A percentile compares a stretch with the other conserved stretches of the same genome.
Evolutionary conservation across 2,888 invertebrate species (phyloP).

Genomic region (Stenoptilia bipunctidactyla): DNA sequence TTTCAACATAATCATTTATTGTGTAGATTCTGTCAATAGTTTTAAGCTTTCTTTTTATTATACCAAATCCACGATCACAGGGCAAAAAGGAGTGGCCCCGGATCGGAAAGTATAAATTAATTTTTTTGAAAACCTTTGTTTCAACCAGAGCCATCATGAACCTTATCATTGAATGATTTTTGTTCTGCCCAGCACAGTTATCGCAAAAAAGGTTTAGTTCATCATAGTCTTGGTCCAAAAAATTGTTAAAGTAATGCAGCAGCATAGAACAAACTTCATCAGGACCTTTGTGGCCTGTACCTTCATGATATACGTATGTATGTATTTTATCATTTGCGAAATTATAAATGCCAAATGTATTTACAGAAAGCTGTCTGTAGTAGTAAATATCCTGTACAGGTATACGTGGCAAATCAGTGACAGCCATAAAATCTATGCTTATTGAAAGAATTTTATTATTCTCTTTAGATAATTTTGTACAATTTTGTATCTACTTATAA

Average conservation of each 20-base stretch:
- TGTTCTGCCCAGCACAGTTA: slow-evolving; percentile 11
- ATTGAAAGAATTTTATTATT: not conserved
- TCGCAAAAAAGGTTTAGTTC: slow-evolving; percentile 11
- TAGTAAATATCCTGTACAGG: slow-evolving; percentile 3
- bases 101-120: slow-evolving; percentile 10
- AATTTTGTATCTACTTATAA: not conserved
- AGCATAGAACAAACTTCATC: slow-evolving; percentile 10
- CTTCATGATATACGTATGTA: slow-evolving; percentile 7
- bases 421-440: not conserved
- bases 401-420: not conserved
- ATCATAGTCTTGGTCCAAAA: slow-evolving; percentile 7
- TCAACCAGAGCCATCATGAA: slow-evolving; percentile 1
- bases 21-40: too few species aligned
- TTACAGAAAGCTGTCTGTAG: slow-evolving; percentile 6
- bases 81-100: slow-evolving; percentile 13
- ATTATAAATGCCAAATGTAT: slow-evolving; percentile 7
- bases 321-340: not conserved
- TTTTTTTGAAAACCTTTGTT: slow-evolving; percentile 12
- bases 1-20: too few species aligned
- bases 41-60: slow-evolving; percentile 2
- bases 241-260: slow-evolving; percentile 9
- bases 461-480: not conserved
- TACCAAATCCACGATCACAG: slow-evolving; percentile 11
- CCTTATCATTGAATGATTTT: slow-evolving; percentile 9
- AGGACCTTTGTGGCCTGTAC: slow-evolving; percentile 6